Evolutionary conservation across 2,888 invertebrate species (phyloP).

Genomic region (Ectemnius continuus): DNA sequence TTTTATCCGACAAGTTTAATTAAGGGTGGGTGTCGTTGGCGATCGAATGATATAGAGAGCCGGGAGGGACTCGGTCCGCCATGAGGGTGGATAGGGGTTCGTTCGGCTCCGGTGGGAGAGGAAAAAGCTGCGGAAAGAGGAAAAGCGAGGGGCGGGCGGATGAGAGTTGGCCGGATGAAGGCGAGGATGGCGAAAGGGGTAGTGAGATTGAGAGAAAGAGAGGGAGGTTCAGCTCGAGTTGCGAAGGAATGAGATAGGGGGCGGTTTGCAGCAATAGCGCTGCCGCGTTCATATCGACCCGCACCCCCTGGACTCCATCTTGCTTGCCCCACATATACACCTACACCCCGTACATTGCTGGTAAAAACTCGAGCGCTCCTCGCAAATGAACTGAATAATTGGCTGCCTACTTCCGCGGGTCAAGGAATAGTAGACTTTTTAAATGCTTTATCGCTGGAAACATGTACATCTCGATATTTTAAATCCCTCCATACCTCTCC

Average conservation of each 20-base stretch:
- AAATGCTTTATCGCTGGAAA: too few species aligned
- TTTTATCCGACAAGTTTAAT: constrained; percentile 29
- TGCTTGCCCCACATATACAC: constrained; percentile 70
- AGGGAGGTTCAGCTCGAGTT: constrained; percentile 34
- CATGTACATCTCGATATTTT: too few species aligned
- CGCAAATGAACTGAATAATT: constrained; percentile 30
- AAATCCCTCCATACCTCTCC: too few species aligned
- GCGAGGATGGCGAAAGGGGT: constrained; percentile 4
- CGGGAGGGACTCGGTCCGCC: neutral
- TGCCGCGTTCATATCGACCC: constrained; percentile 75
- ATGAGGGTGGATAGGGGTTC: neutral
- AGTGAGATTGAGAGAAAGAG: constrained; percentile 34
- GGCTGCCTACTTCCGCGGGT: constrained; percentile 28
- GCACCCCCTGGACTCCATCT: constrained; percentile 68
- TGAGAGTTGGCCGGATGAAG: constrained; percentile 20
- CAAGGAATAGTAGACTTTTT: too few species aligned
- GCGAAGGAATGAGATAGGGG: constrained; percentile 49
- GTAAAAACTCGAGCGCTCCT: neutral
- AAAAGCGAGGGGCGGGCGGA: neutral
- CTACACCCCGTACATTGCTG: constrained; percentile 23
- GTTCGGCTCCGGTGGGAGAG: neutral
- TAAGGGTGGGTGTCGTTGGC: constrained; percentile 35
- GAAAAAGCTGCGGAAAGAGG: too few species aligned
- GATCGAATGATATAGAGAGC: constrained; percentile 30
- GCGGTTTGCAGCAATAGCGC: constrained; percentile 68